Evolutionary conservation across 2,888 invertebrate genomes (phyloP).

Genomic region (Drosophila recens): DNA sequence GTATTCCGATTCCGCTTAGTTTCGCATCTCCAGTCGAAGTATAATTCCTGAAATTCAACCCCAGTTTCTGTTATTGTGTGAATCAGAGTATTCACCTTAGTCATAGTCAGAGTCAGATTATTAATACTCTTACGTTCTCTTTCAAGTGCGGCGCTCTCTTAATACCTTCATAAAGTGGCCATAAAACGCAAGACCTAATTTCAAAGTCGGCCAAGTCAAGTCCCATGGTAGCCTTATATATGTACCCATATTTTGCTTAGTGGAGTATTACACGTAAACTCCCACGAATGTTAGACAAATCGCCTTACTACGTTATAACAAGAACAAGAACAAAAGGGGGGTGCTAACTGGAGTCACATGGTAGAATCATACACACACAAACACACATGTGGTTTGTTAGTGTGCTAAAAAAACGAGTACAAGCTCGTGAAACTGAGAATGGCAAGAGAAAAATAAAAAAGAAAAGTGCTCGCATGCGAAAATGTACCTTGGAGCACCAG

Average conservation of each 20-base stretch:
- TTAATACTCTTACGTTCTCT: conserved; percentile 32
- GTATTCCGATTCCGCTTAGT: neutral
- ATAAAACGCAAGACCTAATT: conserved; percentile 52
- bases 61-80: neutral
- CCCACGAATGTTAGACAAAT: conserved; percentile 53
- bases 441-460: conserved; percentile 40
- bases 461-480: conserved; percentile 75
- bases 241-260: conserved; percentile 53
- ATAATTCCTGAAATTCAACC: neutral
- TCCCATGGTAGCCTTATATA: conserved; percentile 8
- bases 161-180: conserved; percentile 5
- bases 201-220: conserved; percentile 18
- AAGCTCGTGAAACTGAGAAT: conserved; percentile 24
- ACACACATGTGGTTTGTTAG: conserved; percentile 17
- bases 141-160: conserved; percentile 34
- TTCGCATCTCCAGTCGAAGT: neutral
- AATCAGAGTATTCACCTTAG: neutral
- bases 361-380: conserved; percentile 9
- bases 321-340: conserved; percentile 32
- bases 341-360: conserved; percentile 37
- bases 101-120: conserved; percentile 1
- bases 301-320: conserved; percentile 31
- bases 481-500: conserved; percentile 44
- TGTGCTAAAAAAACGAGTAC: conserved; percentile 31
- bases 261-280: conserved; percentile 52